phyloP scores from a whole-genome alignment of 1,140 invertebrate species.

The Microplitis mediator region DNA sequence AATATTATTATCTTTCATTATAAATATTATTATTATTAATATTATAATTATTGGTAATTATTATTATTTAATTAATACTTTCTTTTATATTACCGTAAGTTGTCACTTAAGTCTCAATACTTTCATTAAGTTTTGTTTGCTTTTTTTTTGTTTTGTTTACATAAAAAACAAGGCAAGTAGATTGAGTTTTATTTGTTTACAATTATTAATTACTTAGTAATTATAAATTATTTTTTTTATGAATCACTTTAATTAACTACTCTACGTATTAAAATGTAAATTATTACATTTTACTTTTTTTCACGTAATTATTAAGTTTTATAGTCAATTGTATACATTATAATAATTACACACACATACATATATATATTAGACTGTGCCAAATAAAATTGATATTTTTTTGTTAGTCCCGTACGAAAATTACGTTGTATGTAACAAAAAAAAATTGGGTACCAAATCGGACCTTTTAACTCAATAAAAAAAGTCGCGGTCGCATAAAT shows the following conservation, averaged over 20 bases:
- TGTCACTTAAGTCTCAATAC: slow-evolving; percentile 24
- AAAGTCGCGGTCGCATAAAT: too few relatives aligned
- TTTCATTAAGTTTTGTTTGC: slow-evolving; percentile 30
- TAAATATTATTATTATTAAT: slow-evolving; percentile 10
- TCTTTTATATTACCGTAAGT: slow-evolving; percentile 6
- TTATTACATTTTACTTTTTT: slow-evolving; percentile 27
- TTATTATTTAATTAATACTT: slow-evolving; percentile 13
- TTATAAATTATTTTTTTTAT: slow-evolving; percentile 18
- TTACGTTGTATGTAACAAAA: too few relatives aligned
- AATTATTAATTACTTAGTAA: slow-evolving; percentile 40
- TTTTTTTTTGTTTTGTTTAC: slow-evolving; percentile 32
- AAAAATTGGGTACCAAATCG: too few relatives aligned
- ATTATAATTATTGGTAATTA: slow-evolving; percentile 23
- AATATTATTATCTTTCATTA: background rate
- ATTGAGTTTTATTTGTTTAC: slow-evolving; percentile 57
- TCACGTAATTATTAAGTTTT: slow-evolving; percentile 12
- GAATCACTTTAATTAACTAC: slow-evolving; percentile 25
- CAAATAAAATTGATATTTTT: too few relatives aligned
- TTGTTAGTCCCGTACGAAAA: too few relatives aligned
- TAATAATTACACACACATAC: slow-evolving; percentile 20
- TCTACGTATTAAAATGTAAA: slow-evolving; percentile 21
- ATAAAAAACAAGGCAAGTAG: slow-evolving; percentile 63
- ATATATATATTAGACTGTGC: background rate
- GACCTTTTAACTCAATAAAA: too few relatives aligned
- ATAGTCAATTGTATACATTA: slow-evolving; percentile 27